Evolutionary conservation across 2,888 invertebrate species (phyloP).

Genomic region (Mylabris sibirica): DNA sequence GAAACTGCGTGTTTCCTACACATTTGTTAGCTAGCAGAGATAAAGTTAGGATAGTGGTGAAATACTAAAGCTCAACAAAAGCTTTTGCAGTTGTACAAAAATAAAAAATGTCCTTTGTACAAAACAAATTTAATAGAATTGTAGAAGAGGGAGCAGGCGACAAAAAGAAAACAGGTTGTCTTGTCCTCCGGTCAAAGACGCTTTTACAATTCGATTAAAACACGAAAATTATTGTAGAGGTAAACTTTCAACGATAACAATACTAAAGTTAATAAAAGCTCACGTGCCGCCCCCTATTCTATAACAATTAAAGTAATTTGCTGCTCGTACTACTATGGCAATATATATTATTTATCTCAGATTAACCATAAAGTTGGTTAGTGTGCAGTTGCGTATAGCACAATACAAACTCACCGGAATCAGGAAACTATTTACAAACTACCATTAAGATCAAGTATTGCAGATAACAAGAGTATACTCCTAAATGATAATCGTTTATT

Average conservation of each 20-base stretch:
- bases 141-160: background rate
- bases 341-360: constrained; percentile 54
- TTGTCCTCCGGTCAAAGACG: too few species aligned
- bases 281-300: constrained; percentile 14
- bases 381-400: constrained; percentile 39
- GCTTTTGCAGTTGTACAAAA: background rate
- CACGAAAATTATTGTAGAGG: background rate
- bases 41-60: constrained; percentile 2
- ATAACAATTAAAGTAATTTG: constrained; percentile 49
- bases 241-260: background rate
- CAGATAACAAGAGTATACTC: constrained; percentile 55
- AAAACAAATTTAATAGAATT: background rate
- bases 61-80: background rate
- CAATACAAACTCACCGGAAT: constrained; percentile 42
- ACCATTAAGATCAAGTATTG: constrained; percentile 59
- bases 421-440: constrained; percentile 58
- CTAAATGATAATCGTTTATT: constrained; percentile 49
- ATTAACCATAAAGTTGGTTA: constrained; percentile 46
- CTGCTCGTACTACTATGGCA: constrained; percentile 43
- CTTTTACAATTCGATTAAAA: background rate
- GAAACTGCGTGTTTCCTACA: background rate
- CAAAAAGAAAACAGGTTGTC: too few species aligned
- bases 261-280: background rate
- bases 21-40: background rate
- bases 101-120: background rate